Percentiles rank a stretch among this genome's conserved stretches.
These are phyloP conservation scores for Plutomurus gul DNA, from an alignment of 1,140 invertebrate genomes.

Conservation along the genomic window DNA sequence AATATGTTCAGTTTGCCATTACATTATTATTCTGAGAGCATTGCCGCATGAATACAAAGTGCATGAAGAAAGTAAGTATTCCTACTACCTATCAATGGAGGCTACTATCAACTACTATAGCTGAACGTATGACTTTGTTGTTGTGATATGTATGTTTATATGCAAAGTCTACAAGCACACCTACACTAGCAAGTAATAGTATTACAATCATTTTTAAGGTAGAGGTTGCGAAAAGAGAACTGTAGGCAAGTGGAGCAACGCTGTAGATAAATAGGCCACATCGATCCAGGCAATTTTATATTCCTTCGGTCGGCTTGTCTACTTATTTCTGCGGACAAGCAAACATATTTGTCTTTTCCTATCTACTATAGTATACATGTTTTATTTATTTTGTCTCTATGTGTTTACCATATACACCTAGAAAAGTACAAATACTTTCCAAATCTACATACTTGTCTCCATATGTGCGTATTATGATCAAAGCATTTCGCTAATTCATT, in stretches of 20 bases:
- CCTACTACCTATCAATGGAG: not conserved
- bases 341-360: not conserved
- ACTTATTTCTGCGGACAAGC: not conserved
- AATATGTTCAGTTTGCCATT: too few species aligned
- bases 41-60: not conserved
- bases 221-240: conserved; percentile 15
- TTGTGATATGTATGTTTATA: not conserved
- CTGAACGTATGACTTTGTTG: not conserved
- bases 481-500: too few species aligned
- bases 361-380: too few species aligned
- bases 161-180: too few species aligned
- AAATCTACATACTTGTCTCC: too few species aligned
- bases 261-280: conserved; percentile 6
- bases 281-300: not conserved
- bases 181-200: not conserved
- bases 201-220: not conserved
- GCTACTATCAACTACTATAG: not conserved
- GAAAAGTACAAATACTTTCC: too few species aligned
- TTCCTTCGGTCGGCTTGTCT: not conserved
- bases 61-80: not conserved
- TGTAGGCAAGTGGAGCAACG: not conserved
- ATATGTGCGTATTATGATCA: too few species aligned
- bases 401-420: too few species aligned
- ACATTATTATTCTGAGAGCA: too few species aligned
- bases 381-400: too few species aligned